A percentile compares a stretch with the other conserved stretches of the same genome.
Evolutionary conservation across 1,140 invertebrate species (phyloP).

Genomic region (Drosophila neocordata): DNA sequence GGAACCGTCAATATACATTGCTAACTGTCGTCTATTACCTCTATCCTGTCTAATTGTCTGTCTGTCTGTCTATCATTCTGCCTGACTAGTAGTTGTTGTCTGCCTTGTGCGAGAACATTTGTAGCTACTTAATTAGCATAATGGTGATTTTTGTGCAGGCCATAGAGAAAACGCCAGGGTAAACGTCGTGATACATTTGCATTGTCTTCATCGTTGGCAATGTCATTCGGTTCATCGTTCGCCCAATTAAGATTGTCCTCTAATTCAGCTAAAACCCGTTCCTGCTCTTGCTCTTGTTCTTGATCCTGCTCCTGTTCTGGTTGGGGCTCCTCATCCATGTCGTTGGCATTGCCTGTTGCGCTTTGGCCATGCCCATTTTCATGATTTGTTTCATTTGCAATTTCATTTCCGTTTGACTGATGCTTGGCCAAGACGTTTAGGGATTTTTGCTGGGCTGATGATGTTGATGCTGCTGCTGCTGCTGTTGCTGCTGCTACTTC

Average conservation of each 20-base stretch:
- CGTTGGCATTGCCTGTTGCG: constrained; percentile 39
- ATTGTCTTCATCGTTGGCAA: constrained; percentile 28
- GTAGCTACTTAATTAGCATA: constrained; percentile 60
- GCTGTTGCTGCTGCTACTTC: constrained; percentile 6
- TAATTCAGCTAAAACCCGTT: constrained; percentile 20
- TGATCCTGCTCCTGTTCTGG: constrained; percentile 17
- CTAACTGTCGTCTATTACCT: constrained; percentile 48
- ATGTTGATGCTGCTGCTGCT: background rate
- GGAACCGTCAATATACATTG: constrained; percentile 77
- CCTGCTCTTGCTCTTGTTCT: constrained; percentile 22
- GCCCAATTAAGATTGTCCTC: constrained; percentile 50
- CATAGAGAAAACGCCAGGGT: constrained; percentile 66
- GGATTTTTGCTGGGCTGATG: constrained; percentile 60
- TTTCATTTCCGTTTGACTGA: constrained; percentile 70
- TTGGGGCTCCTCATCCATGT: constrained; percentile 23
- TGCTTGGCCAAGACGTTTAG: constrained; percentile 49
- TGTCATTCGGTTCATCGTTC: constrained; percentile 40
- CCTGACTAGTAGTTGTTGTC: constrained; percentile 3
- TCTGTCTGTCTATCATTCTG: constrained; percentile 31
- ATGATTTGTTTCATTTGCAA: constrained; percentile 72
- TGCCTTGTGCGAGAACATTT: constrained; percentile 9
- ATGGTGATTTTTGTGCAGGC: constrained; percentile 61
- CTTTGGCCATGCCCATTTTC: constrained; percentile 51
- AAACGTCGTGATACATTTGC: constrained; percentile 42
- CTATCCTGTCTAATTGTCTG: constrained; percentile 37